A percentile compares a stretch with the other conserved stretches of the same genome.
Evolutionary conservation across 1,140 invertebrate species (phyloP).

Genomic region (Scylla paramamosain): DNA sequence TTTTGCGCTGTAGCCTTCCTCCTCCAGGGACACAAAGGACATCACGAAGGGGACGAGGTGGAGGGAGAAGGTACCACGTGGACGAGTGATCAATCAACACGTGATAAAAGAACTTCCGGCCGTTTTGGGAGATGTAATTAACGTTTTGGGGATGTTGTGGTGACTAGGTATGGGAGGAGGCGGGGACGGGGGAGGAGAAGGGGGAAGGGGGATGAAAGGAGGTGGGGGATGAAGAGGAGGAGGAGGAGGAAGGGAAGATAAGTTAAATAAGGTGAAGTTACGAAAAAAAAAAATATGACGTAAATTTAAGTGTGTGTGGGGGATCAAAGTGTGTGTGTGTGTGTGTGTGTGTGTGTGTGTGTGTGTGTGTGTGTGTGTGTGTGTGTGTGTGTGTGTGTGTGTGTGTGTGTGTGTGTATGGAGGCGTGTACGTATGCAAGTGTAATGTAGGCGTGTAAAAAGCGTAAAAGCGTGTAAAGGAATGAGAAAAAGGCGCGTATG

Average conservation of each 20-base stretch:
- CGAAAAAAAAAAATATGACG: background rate
- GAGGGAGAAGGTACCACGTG: constrained; percentile 54
- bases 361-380: too few relatives aligned
- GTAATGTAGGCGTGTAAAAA: background rate
- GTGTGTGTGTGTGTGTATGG: background rate
- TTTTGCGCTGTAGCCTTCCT: constrained; percentile 37
- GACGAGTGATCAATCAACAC: constrained; percentile 66
- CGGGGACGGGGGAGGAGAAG: background rate
- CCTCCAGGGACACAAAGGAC: background rate
- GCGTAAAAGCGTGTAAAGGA: background rate
- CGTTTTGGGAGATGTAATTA: constrained; percentile 48
- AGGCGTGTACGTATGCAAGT: background rate
- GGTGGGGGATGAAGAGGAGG: background rate
- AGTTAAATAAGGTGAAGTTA: background rate
- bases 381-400: too few relatives aligned
- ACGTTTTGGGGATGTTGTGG: constrained; percentile 61
- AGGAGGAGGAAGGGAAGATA: background rate
- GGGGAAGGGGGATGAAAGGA: background rate
- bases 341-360: too few relatives aligned
- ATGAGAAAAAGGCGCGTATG: background rate
- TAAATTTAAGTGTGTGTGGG: background rate
- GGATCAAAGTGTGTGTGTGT: background rate
- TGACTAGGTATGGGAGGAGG: background rate
- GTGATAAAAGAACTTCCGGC: constrained; percentile 70
- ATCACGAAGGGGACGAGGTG: constrained; percentile 32